phyloP scores from a whole-genome alignment of 2,888 invertebrate genomes.

The Netelia inedita region DNA sequence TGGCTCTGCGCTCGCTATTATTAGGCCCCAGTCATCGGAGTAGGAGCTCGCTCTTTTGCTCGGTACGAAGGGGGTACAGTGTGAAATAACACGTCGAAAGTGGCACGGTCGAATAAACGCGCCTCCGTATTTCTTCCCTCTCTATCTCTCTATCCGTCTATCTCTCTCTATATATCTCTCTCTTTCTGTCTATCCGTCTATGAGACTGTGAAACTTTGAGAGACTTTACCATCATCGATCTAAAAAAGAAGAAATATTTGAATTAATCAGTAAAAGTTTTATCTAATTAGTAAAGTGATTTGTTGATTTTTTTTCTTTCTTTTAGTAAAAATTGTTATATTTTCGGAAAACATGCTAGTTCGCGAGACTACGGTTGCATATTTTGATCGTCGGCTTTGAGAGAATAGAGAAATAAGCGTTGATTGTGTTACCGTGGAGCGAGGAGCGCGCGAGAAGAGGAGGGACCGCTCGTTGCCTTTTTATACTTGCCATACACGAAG shows the following conservation, averaged over 20 bases:
- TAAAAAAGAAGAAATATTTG: constrained; percentile 9
- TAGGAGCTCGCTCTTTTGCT: constrained; percentile 66
- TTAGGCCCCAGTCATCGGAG: constrained; percentile 82
- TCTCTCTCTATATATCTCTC: not conserved
- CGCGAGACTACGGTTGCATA: constrained; percentile 23
- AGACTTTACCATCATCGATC: not conserved
- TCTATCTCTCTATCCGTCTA: not conserved
- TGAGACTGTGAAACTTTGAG: not conserved
- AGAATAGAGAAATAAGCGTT: constrained; percentile 16
- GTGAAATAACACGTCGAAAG: constrained; percentile 68
- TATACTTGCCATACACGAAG: constrained; percentile 36
- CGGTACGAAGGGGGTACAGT: constrained; percentile 53
- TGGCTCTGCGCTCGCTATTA: constrained; percentile 77
- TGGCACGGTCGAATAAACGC: constrained; percentile 54
- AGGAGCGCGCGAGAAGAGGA: not conserved
- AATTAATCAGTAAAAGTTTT: not conserved
- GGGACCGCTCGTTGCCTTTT: constrained; percentile 4
- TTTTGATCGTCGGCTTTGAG: constrained; percentile 15
- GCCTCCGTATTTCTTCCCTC: not conserved
- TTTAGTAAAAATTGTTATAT: not conserved
- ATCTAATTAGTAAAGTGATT: not conserved
- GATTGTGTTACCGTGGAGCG: not conserved
- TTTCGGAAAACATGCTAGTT: constrained; percentile 1
- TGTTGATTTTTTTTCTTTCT: not conserved
- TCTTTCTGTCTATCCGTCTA: not conserved